A percentile compares a stretch with the other conserved stretches of the same genome.
These are phyloP conservation scores for Triplophysa siluroides DNA, from an alignment of 2,113 vertebrate species.

Conservation along the genomic window DNA sequence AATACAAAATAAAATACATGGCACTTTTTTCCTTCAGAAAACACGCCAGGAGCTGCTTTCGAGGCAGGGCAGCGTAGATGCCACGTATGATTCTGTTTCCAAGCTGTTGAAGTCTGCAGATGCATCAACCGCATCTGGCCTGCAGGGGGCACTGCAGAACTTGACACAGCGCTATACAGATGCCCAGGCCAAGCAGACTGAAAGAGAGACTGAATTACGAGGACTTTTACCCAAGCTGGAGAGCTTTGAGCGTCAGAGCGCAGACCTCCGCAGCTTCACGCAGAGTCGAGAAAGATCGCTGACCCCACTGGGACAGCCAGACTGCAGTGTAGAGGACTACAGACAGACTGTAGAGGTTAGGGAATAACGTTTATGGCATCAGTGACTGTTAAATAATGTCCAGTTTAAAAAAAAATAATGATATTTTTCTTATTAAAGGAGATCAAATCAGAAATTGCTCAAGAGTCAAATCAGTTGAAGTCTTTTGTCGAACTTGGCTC, in stretches of 20 bases:
- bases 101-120: slow-evolving; percentile 83
- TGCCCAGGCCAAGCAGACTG: slow-evolving; percentile 79
- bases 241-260: slow-evolving; percentile 83
- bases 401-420: background rate
- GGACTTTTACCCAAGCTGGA: slow-evolving; percentile 85
- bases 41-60: slow-evolving; percentile 90
- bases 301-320: slow-evolving; percentile 83
- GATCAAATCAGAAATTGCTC: slow-evolving; percentile 82
- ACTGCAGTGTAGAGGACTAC: slow-evolving; percentile 84
- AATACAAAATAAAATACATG: background rate
- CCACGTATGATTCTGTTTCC: slow-evolving; percentile 85
- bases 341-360: slow-evolving; percentile 89
- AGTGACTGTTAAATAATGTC: background rate
- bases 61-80: slow-evolving; percentile 88
- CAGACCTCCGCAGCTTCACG: slow-evolving; percentile 81
- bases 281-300: slow-evolving; percentile 78
- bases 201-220: slow-evolving; percentile 80
- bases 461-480: slow-evolving; percentile 82
- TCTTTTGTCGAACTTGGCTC: slow-evolving; percentile 78
- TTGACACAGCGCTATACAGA: slow-evolving; percentile 75
- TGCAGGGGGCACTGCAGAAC: slow-evolving; percentile 80
- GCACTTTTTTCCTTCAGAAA: slow-evolving; percentile 76
- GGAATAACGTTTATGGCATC: slow-evolving; percentile 8
- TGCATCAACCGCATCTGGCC: slow-evolving; percentile 75
- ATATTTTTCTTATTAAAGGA: slow-evolving; percentile 73